Evolutionary conservation across 2,888 invertebrate genomes (phyloP).

Genomic region (Omphaloscelis lunosa): DNA sequence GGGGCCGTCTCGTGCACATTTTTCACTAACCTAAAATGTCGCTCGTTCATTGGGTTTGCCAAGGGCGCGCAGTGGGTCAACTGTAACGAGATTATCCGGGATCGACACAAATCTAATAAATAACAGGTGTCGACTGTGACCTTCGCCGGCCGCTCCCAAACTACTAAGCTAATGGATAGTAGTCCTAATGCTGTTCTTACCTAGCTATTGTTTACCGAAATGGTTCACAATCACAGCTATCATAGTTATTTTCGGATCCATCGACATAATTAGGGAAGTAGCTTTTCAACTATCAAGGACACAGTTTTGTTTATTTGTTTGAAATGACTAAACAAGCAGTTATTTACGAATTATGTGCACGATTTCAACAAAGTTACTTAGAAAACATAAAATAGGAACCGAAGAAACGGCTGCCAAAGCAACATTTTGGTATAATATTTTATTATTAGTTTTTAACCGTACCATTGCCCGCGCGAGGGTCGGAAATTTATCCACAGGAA

Average conservation of each 20-base stretch:
- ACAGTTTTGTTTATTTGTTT: neutral
- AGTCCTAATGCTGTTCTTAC: slow-evolving; percentile 61
- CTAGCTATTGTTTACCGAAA: slow-evolving; percentile 67
- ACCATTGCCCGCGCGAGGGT: neutral
- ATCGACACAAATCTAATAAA: slow-evolving; percentile 89
- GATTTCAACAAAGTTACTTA: neutral
- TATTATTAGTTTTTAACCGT: neutral
- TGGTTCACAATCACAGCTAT: slow-evolving; percentile 49
- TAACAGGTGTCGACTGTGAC: slow-evolving; percentile 82
- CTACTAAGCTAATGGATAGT: slow-evolving; percentile 69
- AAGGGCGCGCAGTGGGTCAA: slow-evolving; percentile 69
- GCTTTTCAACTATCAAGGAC: slow-evolving; percentile 15
- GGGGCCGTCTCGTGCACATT: slow-evolving; percentile 35
- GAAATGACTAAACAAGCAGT: neutral
- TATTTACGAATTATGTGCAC: slow-evolving; percentile 3
- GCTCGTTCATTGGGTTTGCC: slow-evolving; percentile 53
- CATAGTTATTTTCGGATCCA: slow-evolving; percentile 56
- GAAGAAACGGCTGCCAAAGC: slow-evolving; percentile 1
- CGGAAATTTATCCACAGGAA: too few relatives aligned
- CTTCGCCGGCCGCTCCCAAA: slow-evolving; percentile 75
- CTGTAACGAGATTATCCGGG: slow-evolving; percentile 84
- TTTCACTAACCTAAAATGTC: slow-evolving; percentile 62
- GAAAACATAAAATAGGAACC: neutral
- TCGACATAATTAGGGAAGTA: slow-evolving; percentile 31
- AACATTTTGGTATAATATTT: slow-evolving; percentile 22